phyloP scores from a whole-genome alignment of 2,888 invertebrate genomes.

The Drosophila paracracens region DNA sequence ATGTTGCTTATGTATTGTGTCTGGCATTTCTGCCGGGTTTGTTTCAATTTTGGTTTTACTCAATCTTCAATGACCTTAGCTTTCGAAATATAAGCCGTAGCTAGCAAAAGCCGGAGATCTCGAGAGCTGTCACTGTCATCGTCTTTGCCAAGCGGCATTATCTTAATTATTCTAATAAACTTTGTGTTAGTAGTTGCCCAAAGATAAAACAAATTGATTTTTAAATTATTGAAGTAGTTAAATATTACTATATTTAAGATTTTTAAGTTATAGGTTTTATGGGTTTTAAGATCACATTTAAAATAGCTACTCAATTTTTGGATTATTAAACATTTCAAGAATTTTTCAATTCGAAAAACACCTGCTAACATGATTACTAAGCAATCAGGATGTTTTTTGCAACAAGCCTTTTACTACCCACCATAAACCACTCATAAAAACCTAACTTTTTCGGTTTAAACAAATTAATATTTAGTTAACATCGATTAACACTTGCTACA shows the following conservation, averaged over 20 bases:
- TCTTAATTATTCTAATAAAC: conserved; percentile 36
- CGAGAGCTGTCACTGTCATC: neutral
- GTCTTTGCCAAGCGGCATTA: conserved; percentile 20
- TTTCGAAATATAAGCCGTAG: conserved; percentile 48
- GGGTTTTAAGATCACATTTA: neutral
- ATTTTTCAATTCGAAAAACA: neutral
- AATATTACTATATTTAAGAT: neutral
- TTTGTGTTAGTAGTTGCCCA: neutral
- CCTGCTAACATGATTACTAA: neutral
- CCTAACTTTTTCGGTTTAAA: neutral
- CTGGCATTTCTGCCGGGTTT: conserved; percentile 2
- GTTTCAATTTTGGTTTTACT: conserved; percentile 41
- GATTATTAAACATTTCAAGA: neutral
- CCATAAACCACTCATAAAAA: neutral
- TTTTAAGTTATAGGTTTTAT: neutral
- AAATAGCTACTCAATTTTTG: neutral
- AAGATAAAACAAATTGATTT: conserved; percentile 6
- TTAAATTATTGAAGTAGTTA: neutral
- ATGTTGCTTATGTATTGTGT: conserved; percentile 3
- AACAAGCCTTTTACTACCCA: neutral
- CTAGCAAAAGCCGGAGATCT: conserved; percentile 9
- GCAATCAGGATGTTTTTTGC: neutral
- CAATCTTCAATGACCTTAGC: conserved; percentile 47
- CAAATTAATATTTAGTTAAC: neutral
- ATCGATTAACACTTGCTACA: conserved; percentile 4